These are phyloP conservation scores for Bombus balteatus DNA, from an alignment of 1,140 invertebrate species.

Conservation along the genomic window DNA sequence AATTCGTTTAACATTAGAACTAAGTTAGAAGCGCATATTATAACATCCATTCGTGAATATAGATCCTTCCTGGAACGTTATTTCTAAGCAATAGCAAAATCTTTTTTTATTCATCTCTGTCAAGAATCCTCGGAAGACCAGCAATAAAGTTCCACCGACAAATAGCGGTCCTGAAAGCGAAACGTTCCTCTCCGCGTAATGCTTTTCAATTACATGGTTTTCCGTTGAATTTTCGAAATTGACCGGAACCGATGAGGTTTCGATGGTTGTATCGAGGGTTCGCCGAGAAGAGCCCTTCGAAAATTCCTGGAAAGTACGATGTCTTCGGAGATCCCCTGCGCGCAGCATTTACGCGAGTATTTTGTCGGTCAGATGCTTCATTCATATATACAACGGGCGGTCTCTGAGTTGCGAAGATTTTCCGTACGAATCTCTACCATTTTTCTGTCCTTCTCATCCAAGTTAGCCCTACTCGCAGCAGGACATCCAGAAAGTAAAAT, in stretches of 20 bases:
- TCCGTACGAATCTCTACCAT: constrained; percentile 44
- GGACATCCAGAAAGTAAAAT: background rate
- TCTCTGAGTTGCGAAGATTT: constrained; percentile 67
- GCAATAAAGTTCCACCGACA: constrained; percentile 48
- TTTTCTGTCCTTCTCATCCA: background rate
- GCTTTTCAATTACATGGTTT: constrained; percentile 43
- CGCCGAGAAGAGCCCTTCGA: background rate
- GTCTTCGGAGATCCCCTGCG: background rate
- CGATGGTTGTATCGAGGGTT: constrained; percentile 18
- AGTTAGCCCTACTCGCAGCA: no score
- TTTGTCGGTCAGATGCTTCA: constrained; percentile 49
- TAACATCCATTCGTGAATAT: background rate
- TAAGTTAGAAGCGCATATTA: no score
- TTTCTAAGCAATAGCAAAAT: no score
- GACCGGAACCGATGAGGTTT: constrained; percentile 38
- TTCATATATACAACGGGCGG: constrained; percentile 58
- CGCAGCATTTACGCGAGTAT: constrained; percentile 5
- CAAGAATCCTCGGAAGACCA: background rate
- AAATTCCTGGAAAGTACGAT: constrained; percentile 29
- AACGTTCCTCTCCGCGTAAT: constrained; percentile 18
- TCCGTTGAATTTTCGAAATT: constrained; percentile 38
- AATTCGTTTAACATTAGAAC: no score
- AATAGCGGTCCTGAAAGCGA: background rate
- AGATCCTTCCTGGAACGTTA: background rate
- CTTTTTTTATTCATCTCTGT: background rate